Conservation (phyloP, 2,113 vertebrate genomes). For the Caloenas nicobarica region DNA sequence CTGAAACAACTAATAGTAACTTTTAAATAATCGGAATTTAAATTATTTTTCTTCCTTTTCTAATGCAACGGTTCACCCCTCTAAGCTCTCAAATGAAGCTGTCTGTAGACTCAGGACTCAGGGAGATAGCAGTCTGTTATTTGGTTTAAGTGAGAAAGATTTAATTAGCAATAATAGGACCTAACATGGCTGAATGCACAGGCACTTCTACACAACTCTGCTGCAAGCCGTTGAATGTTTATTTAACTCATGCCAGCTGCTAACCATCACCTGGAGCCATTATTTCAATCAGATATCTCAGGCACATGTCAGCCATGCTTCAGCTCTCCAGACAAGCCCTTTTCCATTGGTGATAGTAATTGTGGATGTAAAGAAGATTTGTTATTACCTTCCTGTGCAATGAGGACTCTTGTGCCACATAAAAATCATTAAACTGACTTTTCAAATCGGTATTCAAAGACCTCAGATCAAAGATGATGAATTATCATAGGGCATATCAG, state of each 20-base stretch:
- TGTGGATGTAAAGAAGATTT: neutral
- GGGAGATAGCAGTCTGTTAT: neutral
- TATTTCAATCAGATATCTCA: conserved; percentile 12
- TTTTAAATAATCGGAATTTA: neutral
- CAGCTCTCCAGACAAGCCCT: neutral
- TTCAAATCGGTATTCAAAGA: neutral
- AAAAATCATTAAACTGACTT: neutral
- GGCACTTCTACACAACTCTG: neutral
- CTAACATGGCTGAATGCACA: neutral
- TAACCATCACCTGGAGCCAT: neutral
- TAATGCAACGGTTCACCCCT: neutral
- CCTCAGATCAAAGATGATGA: neutral
- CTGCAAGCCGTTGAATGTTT: neutral
- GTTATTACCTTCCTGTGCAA: neutral
- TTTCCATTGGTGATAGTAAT: conserved; percentile 11
- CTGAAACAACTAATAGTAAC: neutral
- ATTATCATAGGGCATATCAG: fast-evolving
- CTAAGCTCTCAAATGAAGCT: neutral
- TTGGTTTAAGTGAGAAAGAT: neutral
- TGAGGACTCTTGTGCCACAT: neutral
- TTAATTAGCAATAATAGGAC: neutral
- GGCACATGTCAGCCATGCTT: neutral
- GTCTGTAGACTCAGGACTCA: neutral
- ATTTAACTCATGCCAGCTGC: conserved; percentile 3
- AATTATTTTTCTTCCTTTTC: neutral